These are phyloP conservation scores for Pituophis catenifer DNA, from an alignment of 2,113 vertebrate genomes.

Conservation along the genomic window DNA sequence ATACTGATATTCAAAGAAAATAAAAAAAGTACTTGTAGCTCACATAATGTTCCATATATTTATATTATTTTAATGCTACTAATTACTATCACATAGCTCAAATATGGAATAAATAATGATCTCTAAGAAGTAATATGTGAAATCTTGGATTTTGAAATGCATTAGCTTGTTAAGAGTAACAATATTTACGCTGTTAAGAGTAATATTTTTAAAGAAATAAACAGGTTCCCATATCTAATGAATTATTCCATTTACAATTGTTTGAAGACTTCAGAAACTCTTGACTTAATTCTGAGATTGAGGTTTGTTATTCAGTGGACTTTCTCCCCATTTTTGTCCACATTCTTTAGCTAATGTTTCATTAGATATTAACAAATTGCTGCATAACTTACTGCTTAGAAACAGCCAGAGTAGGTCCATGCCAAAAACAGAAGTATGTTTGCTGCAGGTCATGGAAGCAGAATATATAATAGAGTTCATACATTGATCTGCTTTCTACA, in stretches of 20 bases:
- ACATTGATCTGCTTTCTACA: conserved; percentile 39
- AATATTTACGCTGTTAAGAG: background rate
- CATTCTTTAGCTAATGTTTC: conserved; percentile 37
- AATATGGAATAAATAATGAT: background rate
- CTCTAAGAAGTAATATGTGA: background rate
- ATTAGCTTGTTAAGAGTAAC: background rate
- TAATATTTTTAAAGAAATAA: background rate
- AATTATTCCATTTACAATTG: background rate
- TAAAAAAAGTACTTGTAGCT: background rate
- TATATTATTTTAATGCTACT: background rate
- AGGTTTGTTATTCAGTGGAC: conserved; percentile 44
- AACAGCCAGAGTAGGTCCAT: conserved; percentile 32
- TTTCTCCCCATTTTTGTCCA: conserved; percentile 44
- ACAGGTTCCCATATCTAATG: background rate
- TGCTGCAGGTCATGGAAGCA: conserved; percentile 39
- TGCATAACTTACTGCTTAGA: conserved; percentile 47
- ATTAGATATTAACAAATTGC: conserved; percentile 47
- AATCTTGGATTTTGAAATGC: background rate
- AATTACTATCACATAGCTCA: background rate
- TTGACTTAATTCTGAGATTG: conserved; percentile 6
- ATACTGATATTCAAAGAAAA: background rate
- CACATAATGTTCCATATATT: background rate
- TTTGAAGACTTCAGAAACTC: background rate
- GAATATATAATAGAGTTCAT: conserved; percentile 27
- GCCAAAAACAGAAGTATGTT: conserved; percentile 34